These are phyloP conservation scores for Heterochromis multidens DNA, from an alignment of 2,113 vertebrate genomes.

Conservation along the genomic window DNA sequence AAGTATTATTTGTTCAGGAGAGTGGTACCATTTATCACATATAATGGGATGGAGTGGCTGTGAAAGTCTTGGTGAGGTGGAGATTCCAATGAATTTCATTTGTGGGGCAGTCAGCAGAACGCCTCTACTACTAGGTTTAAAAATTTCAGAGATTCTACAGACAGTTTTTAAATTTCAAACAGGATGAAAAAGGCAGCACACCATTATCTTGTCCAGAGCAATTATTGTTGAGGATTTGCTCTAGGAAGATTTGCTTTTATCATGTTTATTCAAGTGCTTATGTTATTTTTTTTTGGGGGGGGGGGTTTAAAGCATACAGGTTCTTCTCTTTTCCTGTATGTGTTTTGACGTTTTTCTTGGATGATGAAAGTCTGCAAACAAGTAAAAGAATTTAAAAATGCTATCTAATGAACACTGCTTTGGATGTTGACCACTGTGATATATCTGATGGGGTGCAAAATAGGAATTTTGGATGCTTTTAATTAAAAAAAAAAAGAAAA, in stretches of 20 bases:
- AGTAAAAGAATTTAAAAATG: neutral
- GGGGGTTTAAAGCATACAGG: neutral
- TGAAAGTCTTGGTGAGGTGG: constrained; percentile 49
- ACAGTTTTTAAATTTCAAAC: constrained; percentile 51
- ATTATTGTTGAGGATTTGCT: constrained; percentile 30
- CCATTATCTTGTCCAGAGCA: constrained; percentile 34
- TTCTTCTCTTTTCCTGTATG: neutral
- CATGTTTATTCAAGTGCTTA: constrained; percentile 44
- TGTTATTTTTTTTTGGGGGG: neutral
- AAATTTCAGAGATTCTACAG: neutral
- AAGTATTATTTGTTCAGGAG: constrained; percentile 50
- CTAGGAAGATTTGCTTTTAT: constrained; percentile 27
- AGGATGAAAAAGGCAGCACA: constrained; percentile 4
- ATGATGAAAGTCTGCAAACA: neutral
- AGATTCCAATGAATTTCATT: constrained; percentile 63
- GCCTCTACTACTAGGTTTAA: constrained; percentile 6
- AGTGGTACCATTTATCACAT: constrained; percentile 52
- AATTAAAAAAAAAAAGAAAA: neutral
- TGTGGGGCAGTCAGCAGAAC: constrained; percentile 44
- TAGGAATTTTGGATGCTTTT: neutral
- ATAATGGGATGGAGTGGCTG: constrained; percentile 51
- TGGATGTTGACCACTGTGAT: neutral
- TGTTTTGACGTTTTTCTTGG: neutral
- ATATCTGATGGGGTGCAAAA: neutral
- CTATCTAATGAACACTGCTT: neutral